Conservation (phyloP, 2,888 invertebrate genomes). For the Lacanobia wlatinum region DNA sequence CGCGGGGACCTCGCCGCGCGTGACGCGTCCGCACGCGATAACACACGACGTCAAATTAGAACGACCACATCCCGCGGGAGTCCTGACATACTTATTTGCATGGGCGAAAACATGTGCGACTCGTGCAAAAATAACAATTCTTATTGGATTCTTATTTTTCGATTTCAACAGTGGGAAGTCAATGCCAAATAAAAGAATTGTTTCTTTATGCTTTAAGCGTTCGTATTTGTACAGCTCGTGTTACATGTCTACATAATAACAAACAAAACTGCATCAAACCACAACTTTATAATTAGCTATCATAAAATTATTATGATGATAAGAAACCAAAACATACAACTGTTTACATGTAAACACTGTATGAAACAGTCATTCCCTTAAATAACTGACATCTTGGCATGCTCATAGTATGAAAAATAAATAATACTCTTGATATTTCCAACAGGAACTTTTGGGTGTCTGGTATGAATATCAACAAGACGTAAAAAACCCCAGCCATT, state of each 20-base stretch:
- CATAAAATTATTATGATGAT: constrained; percentile 12
- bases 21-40: constrained; percentile 47
- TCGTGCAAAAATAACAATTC: background rate
- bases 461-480: background rate
- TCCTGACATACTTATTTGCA: constrained; percentile 46
- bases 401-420: background rate
- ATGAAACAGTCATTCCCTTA: background rate
- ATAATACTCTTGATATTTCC: background rate
- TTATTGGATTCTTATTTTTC: background rate
- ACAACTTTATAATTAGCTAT: constrained; percentile 8
- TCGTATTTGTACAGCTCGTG: background rate
- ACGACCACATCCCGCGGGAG: constrained; percentile 40
- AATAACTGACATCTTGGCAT: constrained; percentile 9
- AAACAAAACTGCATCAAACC: constrained; percentile 3
- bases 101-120: constrained; percentile 16
- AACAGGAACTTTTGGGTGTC: background rate
- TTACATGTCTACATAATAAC: background rate
- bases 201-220: background rate
- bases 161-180: background rate
- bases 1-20: constrained; percentile 19
- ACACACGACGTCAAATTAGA: constrained; percentile 32
- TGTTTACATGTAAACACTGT: constrained; percentile 2
- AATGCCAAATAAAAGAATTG: background rate
- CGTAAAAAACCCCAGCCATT: background rate
- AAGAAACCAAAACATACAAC: constrained; percentile 22